A percentile compares a stretch with the other conserved stretches of the same genome.
Evolutionary conservation across 2,888 invertebrate genomes (phyloP).

Genomic region (Gordius sp.): DNA sequence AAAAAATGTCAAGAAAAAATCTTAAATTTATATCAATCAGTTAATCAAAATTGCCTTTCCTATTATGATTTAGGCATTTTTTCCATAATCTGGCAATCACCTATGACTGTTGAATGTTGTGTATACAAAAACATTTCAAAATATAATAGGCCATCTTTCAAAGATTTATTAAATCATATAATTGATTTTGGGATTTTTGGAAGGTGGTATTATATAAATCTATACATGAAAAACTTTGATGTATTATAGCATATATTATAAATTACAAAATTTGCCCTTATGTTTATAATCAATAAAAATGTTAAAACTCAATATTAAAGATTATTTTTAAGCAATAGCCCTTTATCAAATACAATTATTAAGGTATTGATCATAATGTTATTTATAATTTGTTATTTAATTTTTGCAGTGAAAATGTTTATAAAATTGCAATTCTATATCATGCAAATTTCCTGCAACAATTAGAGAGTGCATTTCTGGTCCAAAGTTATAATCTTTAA

Average conservation of each 20-base stretch:
- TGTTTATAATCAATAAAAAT: too few species aligned
- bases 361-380: too few species aligned
- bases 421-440: not conserved
- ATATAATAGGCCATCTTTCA: too few species aligned
- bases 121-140: not conserved
- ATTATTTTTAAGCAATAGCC: too few species aligned
- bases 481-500: not conserved
- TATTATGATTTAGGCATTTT: not conserved
- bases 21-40: not conserved
- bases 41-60: not conserved
- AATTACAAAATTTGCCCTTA: too few species aligned
- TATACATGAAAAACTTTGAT: not conserved
- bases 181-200: not conserved
- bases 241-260: not conserved
- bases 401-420: slow-evolving; percentile 1
- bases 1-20: not conserved
- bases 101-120: not conserved
- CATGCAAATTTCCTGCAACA: slow-evolving; percentile 5
- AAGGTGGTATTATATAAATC: not conserved
- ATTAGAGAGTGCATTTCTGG: not conserved
- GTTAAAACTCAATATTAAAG: too few species aligned
- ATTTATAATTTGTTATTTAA: too few species aligned
- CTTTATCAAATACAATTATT: too few species aligned
- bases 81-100: not conserved
- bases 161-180: not conserved